These are phyloP conservation scores for Ptyas mucosa DNA, from an alignment of 2,113 vertebrate genomes.

Conservation along the genomic window DNA sequence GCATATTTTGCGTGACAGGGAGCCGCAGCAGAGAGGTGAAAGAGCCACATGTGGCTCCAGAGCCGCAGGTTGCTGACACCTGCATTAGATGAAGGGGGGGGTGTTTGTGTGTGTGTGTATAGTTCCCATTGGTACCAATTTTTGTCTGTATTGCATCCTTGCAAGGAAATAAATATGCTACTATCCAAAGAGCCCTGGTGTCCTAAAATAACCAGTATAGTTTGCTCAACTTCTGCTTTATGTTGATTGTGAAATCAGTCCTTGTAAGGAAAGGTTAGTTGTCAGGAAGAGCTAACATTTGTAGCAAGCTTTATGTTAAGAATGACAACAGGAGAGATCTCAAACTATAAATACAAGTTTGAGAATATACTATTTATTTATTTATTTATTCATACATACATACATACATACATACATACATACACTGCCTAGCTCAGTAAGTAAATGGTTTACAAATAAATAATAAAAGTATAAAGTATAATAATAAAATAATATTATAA, in stretches of 20 bases:
- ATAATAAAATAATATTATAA: neutral
- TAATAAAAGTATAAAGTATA: neutral
- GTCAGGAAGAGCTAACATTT: neutral
- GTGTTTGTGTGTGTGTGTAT: too few relatives aligned
- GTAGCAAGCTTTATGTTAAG: neutral
- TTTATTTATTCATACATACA: neutral
- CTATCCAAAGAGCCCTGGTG: neutral
- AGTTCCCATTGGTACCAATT: neutral
- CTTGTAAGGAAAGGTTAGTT: neutral
- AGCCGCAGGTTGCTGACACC: too few relatives aligned
- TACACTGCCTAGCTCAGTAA: neutral
- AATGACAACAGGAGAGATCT: neutral
- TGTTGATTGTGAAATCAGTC: neutral
- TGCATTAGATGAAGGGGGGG: neutral
- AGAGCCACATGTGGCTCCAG: too few relatives aligned
- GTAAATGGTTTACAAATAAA: neutral
- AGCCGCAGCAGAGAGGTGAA: too few relatives aligned
- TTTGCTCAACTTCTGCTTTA: neutral
- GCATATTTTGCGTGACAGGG: too few relatives aligned
- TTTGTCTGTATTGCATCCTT: neutral
- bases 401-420: too few relatives aligned
- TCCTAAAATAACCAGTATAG: neutral
- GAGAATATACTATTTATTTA: neutral
- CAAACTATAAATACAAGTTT: neutral
- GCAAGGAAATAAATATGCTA: neutral